A percentile compares a stretch with the other conserved stretches of the same genome.
Conservation (phyloP, 2,888 invertebrate species). For the Phalangium opilio region DNA sequence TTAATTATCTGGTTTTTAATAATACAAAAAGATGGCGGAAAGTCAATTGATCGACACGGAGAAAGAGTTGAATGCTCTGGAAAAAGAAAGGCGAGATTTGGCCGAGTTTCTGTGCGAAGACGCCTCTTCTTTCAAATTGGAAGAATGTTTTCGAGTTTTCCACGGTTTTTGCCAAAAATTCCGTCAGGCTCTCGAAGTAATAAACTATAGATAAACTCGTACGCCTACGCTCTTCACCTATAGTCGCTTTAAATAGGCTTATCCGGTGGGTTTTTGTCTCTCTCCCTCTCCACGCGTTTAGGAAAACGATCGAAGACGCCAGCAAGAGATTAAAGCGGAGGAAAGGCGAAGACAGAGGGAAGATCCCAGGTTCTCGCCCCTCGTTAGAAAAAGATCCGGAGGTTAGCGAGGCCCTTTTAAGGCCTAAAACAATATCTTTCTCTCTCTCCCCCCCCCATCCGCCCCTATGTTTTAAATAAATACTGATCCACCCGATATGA, state of each 20-base stretch:
- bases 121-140: conserved; percentile 68
- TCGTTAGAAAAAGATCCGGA: background rate
- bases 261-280: conserved; percentile 5
- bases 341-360: conserved; percentile 36
- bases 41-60: conserved; percentile 2
- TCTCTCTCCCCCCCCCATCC: background rate
- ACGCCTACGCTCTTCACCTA: background rate
- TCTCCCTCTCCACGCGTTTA: conserved; percentile 63
- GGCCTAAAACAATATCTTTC: background rate
- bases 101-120: conserved; percentile 93
- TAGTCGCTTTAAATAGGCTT: conserved; percentile 7
- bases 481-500: background rate
- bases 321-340: conserved; percentile 73
- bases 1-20: no score
- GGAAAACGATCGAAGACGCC: conserved; percentile 66
- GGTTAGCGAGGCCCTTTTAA: background rate
- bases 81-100: conserved; percentile 57
- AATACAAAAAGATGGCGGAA: conserved; percentile 57
- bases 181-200: conserved; percentile 31
- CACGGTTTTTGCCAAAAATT: conserved; percentile 60
- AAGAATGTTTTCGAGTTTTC: conserved; percentile 83
- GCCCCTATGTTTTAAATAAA: background rate
- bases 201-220: no score
- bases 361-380: conserved; percentile 5
- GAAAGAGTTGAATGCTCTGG: conserved; percentile 57